Evolutionary conservation across 2,888 invertebrate species (phyloP).

Genomic region (Hypomecis punctinalis): DNA sequence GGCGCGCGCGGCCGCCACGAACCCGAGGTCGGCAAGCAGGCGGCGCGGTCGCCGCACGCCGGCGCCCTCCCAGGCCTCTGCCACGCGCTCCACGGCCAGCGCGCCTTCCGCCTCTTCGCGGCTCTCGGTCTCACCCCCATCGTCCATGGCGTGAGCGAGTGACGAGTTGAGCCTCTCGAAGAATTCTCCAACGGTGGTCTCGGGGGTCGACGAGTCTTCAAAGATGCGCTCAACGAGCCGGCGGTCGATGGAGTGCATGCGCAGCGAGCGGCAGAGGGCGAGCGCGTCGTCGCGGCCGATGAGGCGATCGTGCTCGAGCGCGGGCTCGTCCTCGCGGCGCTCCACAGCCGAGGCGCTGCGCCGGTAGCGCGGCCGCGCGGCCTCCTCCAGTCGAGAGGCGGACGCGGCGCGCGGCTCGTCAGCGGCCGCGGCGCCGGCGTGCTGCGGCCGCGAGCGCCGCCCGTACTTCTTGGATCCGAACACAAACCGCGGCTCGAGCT

Average conservation of each 20-base stretch:
- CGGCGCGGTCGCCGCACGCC: conserved; percentile 87
- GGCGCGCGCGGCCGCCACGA: conserved; percentile 85
- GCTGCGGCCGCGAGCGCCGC: conserved; percentile 87
- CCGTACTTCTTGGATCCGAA: conserved; percentile 92
- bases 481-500: conserved; percentile 89
- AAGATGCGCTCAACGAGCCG: conserved; percentile 69
- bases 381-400: conserved; percentile 57
- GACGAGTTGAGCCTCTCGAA: conserved; percentile 71
- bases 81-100: conserved; percentile 81
- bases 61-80: conserved; percentile 90
- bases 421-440: conserved; percentile 44
- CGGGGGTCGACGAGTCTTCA: conserved; percentile 55
- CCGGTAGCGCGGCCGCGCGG: conserved; percentile 67
- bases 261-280: conserved; percentile 68
- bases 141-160: conserved; percentile 64
- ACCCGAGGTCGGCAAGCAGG: conserved; percentile 88
- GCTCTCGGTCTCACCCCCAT: conserved; percentile 43
- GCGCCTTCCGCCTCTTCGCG: conserved; percentile 49
- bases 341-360: conserved; percentile 46
- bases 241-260: conserved; percentile 70
- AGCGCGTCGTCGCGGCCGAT: conserved; percentile 69
- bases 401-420: conserved; percentile 58
- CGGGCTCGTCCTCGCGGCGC: conserved; percentile 41
- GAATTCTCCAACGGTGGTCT: conserved; percentile 78
- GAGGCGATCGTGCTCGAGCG: conserved; percentile 67